Evolutionary conservation across 2,113 vertebrate genomes (phyloP).

Genomic region (Vulpes ferrilata): DNA sequence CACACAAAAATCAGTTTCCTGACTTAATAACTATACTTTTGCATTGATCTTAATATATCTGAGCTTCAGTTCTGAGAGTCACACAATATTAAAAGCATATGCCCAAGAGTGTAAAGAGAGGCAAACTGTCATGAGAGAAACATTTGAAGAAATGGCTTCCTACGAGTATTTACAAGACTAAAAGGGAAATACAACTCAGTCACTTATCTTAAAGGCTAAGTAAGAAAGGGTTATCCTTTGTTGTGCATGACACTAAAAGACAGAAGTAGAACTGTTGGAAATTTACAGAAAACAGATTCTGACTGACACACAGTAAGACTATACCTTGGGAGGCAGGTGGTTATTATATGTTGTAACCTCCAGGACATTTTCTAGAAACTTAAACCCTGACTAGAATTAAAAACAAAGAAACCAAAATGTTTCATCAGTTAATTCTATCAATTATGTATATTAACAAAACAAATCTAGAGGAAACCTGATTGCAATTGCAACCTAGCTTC

Average conservation of each 20-base stretch:
- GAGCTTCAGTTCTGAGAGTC: not conserved
- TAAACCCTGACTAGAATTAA: slow-evolving; percentile 25
- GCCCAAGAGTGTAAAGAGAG: not conserved
- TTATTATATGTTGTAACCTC: not conserved
- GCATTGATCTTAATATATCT: not conserved
- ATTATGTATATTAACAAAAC: not conserved
- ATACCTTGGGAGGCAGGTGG: not conserved
- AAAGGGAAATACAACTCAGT: slow-evolving; percentile 14
- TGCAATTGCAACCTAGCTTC: not conserved
- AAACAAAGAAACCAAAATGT: slow-evolving; percentile 43
- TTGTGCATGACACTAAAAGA: not conserved
- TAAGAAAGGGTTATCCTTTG: not conserved
- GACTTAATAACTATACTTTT: slow-evolving; percentile 6
- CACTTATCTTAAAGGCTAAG: not conserved
- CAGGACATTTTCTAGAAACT: not conserved
- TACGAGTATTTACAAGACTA: not conserved
- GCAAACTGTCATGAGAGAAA: not conserved
- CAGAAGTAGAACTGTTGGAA: not conserved
- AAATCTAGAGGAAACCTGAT: not conserved
- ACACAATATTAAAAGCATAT: not conserved
- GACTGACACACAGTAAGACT: not conserved
- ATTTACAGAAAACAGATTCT: slow-evolving; percentile 25
- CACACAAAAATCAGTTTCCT: not conserved
- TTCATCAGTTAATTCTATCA: slow-evolving; percentile 24
- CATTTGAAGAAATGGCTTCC: slow-evolving; percentile 2